These are phyloP conservation scores for Falco punctatus DNA, from an alignment of 2,113 vertebrate species.

Conservation along the genomic window DNA sequence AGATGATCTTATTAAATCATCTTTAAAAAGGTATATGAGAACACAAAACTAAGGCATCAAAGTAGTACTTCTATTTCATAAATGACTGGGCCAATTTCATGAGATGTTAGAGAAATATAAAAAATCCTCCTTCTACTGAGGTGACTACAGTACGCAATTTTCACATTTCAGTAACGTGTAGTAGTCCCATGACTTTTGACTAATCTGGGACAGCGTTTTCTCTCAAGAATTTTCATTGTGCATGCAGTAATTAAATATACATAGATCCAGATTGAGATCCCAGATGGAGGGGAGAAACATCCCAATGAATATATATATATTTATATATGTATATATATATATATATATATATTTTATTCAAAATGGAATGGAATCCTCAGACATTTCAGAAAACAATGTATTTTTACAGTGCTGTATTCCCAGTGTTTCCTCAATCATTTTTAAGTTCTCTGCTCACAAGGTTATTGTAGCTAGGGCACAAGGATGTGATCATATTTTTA, in stretches of 20 bases:
- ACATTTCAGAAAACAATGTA: background rate
- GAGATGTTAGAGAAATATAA: background rate
- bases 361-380: constrained; percentile 11
- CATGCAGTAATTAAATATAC: background rate
- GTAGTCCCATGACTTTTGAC: background rate
- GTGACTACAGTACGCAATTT: background rate
- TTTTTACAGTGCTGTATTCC: background rate
- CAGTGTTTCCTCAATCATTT: background rate
- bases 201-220: constrained; percentile 12
- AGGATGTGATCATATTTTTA: background rate
- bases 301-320: background rate
- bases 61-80: background rate
- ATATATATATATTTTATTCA: background rate
- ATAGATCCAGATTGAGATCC: background rate
- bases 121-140: background rate
- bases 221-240: background rate
- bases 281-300: background rate
- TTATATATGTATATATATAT: background rate
- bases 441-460: background rate
- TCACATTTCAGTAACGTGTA: background rate
- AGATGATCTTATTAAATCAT: background rate
- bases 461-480: background rate
- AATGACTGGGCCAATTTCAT: background rate
- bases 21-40: background rate
- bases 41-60: background rate